Conservation (phyloP, 1,140 invertebrate species). For the Philotrypesis tridentata region DNA sequence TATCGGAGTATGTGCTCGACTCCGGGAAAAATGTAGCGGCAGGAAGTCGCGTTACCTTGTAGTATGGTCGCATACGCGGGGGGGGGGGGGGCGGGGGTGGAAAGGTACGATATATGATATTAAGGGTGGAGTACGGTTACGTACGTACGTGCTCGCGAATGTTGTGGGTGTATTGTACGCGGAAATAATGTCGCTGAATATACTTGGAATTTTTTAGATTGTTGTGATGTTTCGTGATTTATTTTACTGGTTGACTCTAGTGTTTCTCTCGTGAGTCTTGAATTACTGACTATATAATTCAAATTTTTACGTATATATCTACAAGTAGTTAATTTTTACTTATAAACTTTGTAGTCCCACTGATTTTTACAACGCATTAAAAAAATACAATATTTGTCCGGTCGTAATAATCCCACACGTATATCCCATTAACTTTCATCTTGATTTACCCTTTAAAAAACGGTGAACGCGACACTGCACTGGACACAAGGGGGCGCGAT, state of each 20-base stretch:
- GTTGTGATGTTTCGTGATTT: neutral
- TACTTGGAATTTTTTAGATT: neutral
- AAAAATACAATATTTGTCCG: neutral
- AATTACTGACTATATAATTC: too few relatives aligned
- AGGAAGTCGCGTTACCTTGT: conserved; percentile 15
- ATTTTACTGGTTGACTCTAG: too few relatives aligned
- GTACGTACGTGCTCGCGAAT: neutral
- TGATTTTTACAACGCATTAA: too few relatives aligned
- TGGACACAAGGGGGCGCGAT: neutral
- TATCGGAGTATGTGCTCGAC: conserved; percentile 57
- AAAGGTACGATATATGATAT: neutral
- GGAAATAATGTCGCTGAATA: neutral
- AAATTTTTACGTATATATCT: too few relatives aligned
- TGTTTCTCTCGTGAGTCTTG: too few relatives aligned
- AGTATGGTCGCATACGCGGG: too few relatives aligned
- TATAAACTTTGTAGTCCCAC: too few relatives aligned
- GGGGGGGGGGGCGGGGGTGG: too few relatives aligned
- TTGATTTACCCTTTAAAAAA: neutral
- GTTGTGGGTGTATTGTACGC: neutral
- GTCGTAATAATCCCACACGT: neutral
- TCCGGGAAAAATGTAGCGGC: neutral
- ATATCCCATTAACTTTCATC: neutral
- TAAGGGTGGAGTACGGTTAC: neutral
- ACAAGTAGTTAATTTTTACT: too few relatives aligned
- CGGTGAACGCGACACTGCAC: neutral